Evolutionary conservation across 2,888 invertebrate genomes (phyloP).

Genomic region (Amiota communis): DNA sequence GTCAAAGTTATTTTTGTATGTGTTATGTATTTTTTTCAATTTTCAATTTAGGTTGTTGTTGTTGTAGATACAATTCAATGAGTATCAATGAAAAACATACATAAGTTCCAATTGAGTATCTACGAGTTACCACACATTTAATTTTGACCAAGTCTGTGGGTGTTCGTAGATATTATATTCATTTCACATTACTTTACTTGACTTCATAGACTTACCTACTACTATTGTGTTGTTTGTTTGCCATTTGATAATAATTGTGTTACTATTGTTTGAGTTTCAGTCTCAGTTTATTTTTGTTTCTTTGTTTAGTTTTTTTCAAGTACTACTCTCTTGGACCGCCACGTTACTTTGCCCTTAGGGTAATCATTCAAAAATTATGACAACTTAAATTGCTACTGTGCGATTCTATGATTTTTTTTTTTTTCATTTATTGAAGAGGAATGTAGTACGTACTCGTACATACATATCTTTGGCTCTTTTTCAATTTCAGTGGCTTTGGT

Average conservation of each 20-base stretch:
- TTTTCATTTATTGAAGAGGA: too few relatives aligned
- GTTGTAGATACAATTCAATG: not conserved
- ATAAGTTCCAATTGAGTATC: not conserved
- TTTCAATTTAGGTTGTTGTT: constrained; percentile 32
- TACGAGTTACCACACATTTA: not conserved
- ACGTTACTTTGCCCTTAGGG: constrained; percentile 49
- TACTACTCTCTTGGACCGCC: constrained; percentile 62
- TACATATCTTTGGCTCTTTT: too few relatives aligned
- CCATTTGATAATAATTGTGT: constrained; percentile 64
- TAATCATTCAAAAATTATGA: constrained; percentile 69
- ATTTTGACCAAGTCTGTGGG: constrained; percentile 8
- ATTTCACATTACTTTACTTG: not conserved
- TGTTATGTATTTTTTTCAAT: not conserved
- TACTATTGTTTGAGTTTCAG: constrained; percentile 51
- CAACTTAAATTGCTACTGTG: constrained; percentile 68
- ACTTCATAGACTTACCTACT: not conserved
- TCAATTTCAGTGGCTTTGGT: not conserved
- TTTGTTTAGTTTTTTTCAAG: constrained; percentile 9
- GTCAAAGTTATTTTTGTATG: constrained; percentile 47
- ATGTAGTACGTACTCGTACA: not conserved
- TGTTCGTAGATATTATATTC: constrained; percentile 28
- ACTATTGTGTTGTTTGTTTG: constrained; percentile 29
- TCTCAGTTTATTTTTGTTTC: not conserved
- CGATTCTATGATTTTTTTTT: constrained; percentile 31
- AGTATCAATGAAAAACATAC: constrained; percentile 9